A percentile compares a stretch with the other conserved stretches of the same genome.
phyloP scores from a whole-genome alignment of 2,113 vertebrate species.

The Macquaria australasica region DNA sequence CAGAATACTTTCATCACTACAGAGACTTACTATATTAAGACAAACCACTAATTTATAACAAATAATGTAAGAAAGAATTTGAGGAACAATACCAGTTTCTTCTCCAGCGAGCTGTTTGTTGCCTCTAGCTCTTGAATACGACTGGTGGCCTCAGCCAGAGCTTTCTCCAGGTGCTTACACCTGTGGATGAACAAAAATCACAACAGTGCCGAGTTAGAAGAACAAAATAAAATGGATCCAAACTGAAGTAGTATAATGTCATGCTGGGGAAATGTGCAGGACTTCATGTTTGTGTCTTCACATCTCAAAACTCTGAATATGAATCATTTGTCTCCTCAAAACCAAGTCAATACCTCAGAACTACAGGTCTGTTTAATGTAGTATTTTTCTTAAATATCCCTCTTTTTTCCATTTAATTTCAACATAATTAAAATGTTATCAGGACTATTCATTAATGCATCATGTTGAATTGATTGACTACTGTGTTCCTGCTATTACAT shows the following conservation, averaged over 20 bases:
- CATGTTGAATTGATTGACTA: neutral
- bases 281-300: neutral
- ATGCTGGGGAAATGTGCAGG: neutral
- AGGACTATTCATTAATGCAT: neutral
- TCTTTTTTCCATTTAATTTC: no score
- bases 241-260: neutral
- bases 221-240: neutral
- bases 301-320: neutral
- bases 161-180: constrained; percentile 89
- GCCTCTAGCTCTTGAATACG: constrained; percentile 89
- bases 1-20: neutral
- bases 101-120: constrained; percentile 89
- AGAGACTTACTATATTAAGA: no score
- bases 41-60: neutral
- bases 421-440: neutral
- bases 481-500: no score
- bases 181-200: constrained; percentile 75
- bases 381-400: neutral
- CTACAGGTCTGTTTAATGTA: neutral
- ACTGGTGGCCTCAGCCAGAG: constrained; percentile 87
- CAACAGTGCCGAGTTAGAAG: neutral
- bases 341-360: neutral
- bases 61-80: neutral
- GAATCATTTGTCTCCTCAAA: neutral
- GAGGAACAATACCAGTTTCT: constrained; percentile 87